Evolutionary conservation across 2,888 invertebrate genomes (phyloP).

Genomic region (Artemia sp.): DNA sequence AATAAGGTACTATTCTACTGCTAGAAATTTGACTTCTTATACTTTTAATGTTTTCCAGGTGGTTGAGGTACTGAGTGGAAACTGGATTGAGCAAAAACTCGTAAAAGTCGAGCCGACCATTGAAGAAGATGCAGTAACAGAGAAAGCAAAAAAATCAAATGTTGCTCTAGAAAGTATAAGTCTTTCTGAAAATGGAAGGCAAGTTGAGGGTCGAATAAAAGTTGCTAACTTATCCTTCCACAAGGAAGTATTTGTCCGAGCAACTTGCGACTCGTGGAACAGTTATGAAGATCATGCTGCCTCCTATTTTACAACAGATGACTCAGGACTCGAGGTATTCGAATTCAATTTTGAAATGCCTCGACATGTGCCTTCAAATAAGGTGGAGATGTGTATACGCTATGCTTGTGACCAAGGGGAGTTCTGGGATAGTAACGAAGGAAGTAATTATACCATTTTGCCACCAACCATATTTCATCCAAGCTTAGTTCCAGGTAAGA

Average conservation of each 20-base stretch:
- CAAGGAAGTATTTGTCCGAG: conserved; percentile 7
- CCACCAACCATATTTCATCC: conserved; percentile 7
- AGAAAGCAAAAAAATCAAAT: neutral
- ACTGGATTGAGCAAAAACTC: conserved; percentile 20
- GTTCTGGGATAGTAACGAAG: conserved; percentile 75
- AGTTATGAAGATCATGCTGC: conserved; percentile 5
- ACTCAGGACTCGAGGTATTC: conserved; percentile 3
- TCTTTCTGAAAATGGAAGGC: neutral
- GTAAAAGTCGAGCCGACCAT: conserved; percentile 16
- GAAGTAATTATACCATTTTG: conserved; percentile 48
- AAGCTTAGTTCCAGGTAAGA: conserved; percentile 4
- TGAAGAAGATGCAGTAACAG: neutral
- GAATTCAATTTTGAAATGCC: conserved; percentile 6
- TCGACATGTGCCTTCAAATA: neutral
- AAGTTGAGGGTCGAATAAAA: conserved; percentile 7
- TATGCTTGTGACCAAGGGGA: conserved; percentile 53
- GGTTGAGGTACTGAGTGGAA: conserved; percentile 18
- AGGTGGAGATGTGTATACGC: conserved; percentile 72
- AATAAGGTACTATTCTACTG: too few species aligned
- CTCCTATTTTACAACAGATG: neutral
- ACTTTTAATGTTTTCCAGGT: conserved; percentile 3
- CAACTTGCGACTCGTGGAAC: conserved; percentile 8
- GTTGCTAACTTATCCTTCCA: conserved; percentile 4
- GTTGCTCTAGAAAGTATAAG: neutral
- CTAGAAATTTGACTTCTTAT: too few species aligned